phyloP scores from a whole-genome alignment of 2,113 vertebrate species.

The Lampris incognitus region DNA sequence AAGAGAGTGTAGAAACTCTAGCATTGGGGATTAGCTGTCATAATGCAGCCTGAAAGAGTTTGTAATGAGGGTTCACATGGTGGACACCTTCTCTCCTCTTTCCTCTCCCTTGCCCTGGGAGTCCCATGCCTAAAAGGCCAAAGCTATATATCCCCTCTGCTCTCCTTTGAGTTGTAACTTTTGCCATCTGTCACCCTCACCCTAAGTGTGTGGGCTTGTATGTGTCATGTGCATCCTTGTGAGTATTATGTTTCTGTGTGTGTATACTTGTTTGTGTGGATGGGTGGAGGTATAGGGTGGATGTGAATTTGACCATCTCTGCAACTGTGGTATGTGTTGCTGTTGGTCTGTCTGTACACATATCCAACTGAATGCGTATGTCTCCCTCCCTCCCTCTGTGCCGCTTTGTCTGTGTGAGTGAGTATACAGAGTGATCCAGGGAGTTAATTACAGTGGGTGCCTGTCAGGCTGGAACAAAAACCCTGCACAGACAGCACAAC shows the following conservation, averaged over 20 bases:
- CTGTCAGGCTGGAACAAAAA: slow-evolving; percentile 83
- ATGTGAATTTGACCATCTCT: background rate
- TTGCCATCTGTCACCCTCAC: slow-evolving; percentile 11
- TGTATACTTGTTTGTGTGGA: background rate
- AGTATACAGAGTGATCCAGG: slow-evolving; percentile 81
- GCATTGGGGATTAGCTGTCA: slow-evolving; percentile 66
- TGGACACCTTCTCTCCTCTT: slow-evolving; percentile 37
- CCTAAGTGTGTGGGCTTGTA: slow-evolving; percentile 29
- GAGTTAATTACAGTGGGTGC: slow-evolving; percentile 83
- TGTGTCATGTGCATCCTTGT: slow-evolving; percentile 8
- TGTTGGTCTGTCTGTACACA: slow-evolving; percentile 45
- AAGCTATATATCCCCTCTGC: slow-evolving; percentile 18
- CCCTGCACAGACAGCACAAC: slow-evolving; percentile 84
- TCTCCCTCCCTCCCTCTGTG: slow-evolving; percentile 40
- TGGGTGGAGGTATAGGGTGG: background rate
- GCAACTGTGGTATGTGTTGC: slow-evolving; percentile 18
- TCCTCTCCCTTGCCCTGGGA: slow-evolving; percentile 38
- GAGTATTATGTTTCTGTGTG: slow-evolving; percentile 24
- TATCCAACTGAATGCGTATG: slow-evolving; percentile 45
- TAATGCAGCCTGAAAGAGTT: slow-evolving; percentile 69
- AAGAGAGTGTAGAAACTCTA: slow-evolving; percentile 52
- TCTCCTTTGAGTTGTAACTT: slow-evolving; percentile 3
- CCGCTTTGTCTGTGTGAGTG: slow-evolving; percentile 75
- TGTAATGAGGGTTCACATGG: slow-evolving; percentile 65
- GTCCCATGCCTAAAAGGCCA: slow-evolving; percentile 43